Percentiles rank a stretch among this genome's conserved stretches.
phyloP scores from a whole-genome alignment of 2,113 vertebrate genomes.

The Corydoras maculifer region DNA sequence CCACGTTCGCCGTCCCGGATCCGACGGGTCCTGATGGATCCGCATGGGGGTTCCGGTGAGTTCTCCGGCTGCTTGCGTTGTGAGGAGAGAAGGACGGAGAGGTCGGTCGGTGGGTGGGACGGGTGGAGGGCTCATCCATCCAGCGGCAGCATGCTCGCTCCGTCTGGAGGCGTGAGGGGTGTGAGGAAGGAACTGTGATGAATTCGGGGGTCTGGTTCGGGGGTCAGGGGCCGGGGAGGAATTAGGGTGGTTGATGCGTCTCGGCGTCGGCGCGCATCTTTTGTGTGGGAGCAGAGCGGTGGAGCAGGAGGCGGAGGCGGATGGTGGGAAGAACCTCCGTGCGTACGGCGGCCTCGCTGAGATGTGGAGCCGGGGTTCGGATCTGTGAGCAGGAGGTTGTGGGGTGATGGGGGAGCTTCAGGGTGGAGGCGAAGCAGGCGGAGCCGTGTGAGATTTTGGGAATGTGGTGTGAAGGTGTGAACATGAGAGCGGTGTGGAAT shows the following conservation, averaged over 20 bases:
- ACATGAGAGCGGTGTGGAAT: not conserved
- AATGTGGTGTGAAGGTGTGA: not conserved
- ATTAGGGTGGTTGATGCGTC: not conserved
- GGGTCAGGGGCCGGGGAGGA: not conserved
- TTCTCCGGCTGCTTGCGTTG: no score
- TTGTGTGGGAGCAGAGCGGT: not conserved
- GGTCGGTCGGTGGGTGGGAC: no score
- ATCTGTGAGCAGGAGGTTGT: no score
- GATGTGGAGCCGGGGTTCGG: no score
- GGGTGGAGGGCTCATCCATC: no score
- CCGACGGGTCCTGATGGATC: no score
- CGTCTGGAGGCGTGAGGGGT: not conserved
- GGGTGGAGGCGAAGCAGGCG: not conserved
- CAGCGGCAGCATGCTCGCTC: no score
- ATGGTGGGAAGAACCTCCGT: not conserved
- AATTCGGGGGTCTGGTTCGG: not conserved
- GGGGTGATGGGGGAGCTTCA: no score
- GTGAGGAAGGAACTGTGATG: not conserved
- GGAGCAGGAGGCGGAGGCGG: not conserved
- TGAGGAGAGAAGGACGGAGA: no score
- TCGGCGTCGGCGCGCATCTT: not conserved
- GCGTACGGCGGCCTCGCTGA: no score
- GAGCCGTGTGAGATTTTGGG: not conserved
- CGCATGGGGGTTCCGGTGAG: no score
- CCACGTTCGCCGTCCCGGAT: no score